Percentiles rank a stretch among this genome's conserved stretches.
Evolutionary conservation across 2,888 invertebrate genomes (phyloP).

Genomic region (Tiliacea aurago): DNA sequence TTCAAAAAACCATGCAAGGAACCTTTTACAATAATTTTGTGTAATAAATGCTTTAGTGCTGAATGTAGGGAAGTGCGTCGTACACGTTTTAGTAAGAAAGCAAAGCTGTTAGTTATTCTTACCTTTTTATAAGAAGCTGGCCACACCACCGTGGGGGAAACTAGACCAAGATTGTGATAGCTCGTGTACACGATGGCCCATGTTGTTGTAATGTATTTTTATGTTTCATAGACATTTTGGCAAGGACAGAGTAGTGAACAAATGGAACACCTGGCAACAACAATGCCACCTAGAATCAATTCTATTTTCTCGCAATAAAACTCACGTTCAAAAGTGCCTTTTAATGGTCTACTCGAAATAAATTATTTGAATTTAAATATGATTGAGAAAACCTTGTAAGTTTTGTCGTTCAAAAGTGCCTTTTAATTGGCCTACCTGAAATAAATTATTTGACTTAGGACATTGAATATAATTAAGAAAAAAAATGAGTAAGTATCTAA

Average conservation of each 20-base stretch:
- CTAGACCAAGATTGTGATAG: slow-evolving; percentile 33
- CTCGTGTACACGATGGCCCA: slow-evolving; percentile 43
- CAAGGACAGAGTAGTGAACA: not conserved
- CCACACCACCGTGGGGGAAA: slow-evolving; percentile 45
- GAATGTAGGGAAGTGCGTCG: slow-evolving; percentile 35
- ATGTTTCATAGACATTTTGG: not conserved
- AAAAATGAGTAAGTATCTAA: not conserved
- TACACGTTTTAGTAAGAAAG: slow-evolving; percentile 48
- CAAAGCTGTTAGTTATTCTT: slow-evolving; percentile 62
- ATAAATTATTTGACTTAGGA: not conserved
- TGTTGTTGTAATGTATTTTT: not conserved
- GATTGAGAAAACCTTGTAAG: no score
- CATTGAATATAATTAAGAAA: not conserved
- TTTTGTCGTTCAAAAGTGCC: not conserved
- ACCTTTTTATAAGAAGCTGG: slow-evolving; percentile 57
- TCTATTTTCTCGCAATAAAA: not conserved
- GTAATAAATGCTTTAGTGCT: slow-evolving; percentile 28
- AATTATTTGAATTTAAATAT: not conserved
- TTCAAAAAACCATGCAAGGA: slow-evolving; percentile 42
- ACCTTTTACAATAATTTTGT: slow-evolving; percentile 11
- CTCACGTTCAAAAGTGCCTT: not conserved
- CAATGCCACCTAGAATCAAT: not conserved
- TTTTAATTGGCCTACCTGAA: not conserved
- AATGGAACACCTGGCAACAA: not conserved
- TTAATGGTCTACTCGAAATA: no score